Evolutionary conservation across 2,888 invertebrate genomes (phyloP), one percentile per base, ranked within the genome.

Genomic region (Cactoblastis cactorum): DNA sequence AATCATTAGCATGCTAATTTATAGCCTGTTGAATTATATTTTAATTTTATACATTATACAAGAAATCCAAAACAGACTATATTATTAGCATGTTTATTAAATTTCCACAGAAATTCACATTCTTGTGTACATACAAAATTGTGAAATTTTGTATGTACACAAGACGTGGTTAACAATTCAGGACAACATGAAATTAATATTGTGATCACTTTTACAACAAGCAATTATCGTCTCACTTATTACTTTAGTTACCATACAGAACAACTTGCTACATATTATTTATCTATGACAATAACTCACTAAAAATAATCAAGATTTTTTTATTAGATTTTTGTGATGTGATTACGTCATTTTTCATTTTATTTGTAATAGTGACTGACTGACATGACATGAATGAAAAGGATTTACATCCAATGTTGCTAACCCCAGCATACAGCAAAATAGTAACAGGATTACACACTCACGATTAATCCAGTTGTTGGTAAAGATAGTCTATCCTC

Each of bases 141-240:
- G 9, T 1, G 3, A n/a, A 37, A 37, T 37, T 17, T 37, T 37
- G 37, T 17, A 17, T 43, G 28, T 43, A 43, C 43, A 28, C 43
- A 43, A 43, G 2, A 6, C 22, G 5, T 4, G 28, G 28, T 8
- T 28, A 22, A 22, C 9, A 9, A 8, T 28, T 28, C n/a, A 9
- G 28, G 8, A 8, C 28, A 28, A 28, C n/a, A 39, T 12, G 19
- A 19, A n/a, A 22, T 12, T 11, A 18, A 38, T 22, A 22, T 39
- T 32, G 2, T 43, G 1, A 32, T 28, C 43, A 43, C 43, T 19
- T 22, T 46, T 19, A 46, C 9, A 22, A 28, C 17, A 9, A 37
- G 15, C 9, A 48, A 49, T 48, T 49, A 41, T 54, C 37, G 45
- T 55, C 53, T 56, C 61, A 57, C 53, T 57, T 56, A 17, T 33